Conservation (phyloP, 2,113 vertebrate species). For the Desmodus rotundus region DNA sequence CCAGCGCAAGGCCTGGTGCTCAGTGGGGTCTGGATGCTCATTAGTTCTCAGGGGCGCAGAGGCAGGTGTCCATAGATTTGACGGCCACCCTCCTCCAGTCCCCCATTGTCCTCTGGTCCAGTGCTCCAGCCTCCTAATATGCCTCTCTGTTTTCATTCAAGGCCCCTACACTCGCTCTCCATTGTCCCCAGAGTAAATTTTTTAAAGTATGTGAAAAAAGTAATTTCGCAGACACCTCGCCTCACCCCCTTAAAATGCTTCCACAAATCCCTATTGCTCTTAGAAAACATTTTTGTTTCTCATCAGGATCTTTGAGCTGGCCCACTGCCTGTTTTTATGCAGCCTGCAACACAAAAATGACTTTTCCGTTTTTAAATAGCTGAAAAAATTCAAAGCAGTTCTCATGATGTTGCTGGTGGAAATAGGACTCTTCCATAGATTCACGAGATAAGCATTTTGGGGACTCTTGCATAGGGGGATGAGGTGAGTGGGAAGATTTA, state of each 20-base stretch:
- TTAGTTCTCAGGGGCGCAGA: accelerated
- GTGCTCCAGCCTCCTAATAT: accelerated
- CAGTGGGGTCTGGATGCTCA: accelerated
- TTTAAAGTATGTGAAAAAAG: background rate
- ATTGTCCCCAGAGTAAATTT: background rate
- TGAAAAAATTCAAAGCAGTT: background rate
- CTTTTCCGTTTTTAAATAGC: background rate
- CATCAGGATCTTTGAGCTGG: background rate
- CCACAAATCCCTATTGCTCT: background rate
- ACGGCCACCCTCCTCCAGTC: background rate
- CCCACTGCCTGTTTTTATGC: background rate
- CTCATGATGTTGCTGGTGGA: background rate
- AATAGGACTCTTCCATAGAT: background rate
- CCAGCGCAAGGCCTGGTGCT: background rate
- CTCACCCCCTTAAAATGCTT: background rate
- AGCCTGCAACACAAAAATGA: background rate
- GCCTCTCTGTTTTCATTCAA: background rate
- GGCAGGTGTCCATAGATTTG: background rate
- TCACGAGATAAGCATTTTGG: background rate
- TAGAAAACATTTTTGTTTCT: background rate
- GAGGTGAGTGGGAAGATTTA: background rate
- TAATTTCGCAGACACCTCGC: background rate
- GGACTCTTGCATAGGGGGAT: background rate
- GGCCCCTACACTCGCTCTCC: background rate
- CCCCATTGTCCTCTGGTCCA: background rate